Evolutionary conservation across 2,888 invertebrate genomes (phyloP).

Genomic region (Geophilus truncorum): DNA sequence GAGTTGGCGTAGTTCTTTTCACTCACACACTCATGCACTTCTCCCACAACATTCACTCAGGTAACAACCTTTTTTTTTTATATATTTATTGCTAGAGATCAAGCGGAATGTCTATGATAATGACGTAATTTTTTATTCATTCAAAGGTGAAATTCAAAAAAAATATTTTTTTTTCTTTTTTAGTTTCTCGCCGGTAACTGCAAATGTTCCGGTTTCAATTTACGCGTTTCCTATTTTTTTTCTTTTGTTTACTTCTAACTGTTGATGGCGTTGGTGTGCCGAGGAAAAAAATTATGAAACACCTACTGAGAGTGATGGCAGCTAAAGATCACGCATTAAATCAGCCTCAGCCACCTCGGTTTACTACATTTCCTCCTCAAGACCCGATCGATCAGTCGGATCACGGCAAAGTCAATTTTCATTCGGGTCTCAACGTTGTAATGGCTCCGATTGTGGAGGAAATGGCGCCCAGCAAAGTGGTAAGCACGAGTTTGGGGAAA

Average conservation of each 20-base stretch:
- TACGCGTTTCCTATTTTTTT: background rate
- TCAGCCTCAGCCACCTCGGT: background rate
- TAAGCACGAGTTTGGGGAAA: background rate
- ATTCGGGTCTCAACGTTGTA: background rate
- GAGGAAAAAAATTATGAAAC: conserved; percentile 1
- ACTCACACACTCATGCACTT: background rate
- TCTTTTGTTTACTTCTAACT: background rate
- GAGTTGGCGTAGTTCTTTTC: background rate
- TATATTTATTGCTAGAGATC: too few relatives aligned
- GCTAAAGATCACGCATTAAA: background rate
- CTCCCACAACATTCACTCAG: background rate
- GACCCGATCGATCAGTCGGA: background rate
- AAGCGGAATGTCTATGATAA: too few relatives aligned
- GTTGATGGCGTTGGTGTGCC: background rate
- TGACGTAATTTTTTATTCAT: too few relatives aligned
- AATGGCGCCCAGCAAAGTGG: background rate
- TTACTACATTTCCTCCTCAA: background rate
- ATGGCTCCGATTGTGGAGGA: background rate
- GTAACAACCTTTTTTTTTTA: background rate
- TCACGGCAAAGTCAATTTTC: background rate
- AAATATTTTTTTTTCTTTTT: background rate
- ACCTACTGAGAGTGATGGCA: background rate
- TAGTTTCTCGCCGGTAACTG: background rate
- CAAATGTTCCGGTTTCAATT: background rate
- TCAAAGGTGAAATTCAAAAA: too few relatives aligned